Percentiles rank a stretch among this genome's conserved stretches.
phyloP scores from a whole-genome alignment of 1,140 invertebrate species.

The Zaprionus tsacasi region DNA sequence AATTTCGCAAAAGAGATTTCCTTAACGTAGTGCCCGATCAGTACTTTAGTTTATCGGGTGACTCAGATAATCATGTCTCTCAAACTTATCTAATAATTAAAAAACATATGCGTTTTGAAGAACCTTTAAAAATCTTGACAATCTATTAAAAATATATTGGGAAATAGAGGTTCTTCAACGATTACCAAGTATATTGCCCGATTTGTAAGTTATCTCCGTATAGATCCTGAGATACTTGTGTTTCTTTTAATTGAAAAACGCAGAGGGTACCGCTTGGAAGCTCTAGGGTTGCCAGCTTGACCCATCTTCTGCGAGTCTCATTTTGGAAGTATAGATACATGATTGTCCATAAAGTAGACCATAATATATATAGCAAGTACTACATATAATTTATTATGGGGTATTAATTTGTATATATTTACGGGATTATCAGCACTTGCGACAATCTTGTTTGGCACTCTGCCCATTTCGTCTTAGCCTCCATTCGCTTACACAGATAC shows the following conservation, averaged over 20 bases:
- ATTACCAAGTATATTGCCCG: too few relatives aligned
- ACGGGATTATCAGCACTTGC: not conserved
- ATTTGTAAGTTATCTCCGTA: too few relatives aligned
- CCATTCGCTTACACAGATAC: not conserved
- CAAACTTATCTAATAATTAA: too few relatives aligned
- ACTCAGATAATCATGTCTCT: too few relatives aligned
- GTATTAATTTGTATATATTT: slow-evolving; percentile 1
- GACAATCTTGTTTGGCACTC: slow-evolving; percentile 18
- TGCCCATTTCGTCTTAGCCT: not conserved
- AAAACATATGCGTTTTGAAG: too few relatives aligned
- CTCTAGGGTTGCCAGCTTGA: not conserved
- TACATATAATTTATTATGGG: not conserved
- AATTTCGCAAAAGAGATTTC: too few relatives aligned
- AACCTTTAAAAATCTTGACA: not conserved
- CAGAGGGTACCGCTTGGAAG: not conserved
- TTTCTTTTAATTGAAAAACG: too few relatives aligned
- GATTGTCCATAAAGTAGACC: not conserved
- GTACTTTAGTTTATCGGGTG: too few relatives aligned
- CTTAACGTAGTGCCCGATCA: too few relatives aligned
- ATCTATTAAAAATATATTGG: too few relatives aligned
- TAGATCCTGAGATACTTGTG: not conserved
- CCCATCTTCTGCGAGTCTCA: too few relatives aligned
- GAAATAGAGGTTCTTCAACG: too few relatives aligned
- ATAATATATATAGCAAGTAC: not conserved
- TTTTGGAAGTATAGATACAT: not conserved